A percentile compares a stretch with the other conserved stretches of the same genome.
Evolutionary conservation across 2,113 vertebrate genomes (phyloP).

Genomic region (Solenodon paradoxus): DNA sequence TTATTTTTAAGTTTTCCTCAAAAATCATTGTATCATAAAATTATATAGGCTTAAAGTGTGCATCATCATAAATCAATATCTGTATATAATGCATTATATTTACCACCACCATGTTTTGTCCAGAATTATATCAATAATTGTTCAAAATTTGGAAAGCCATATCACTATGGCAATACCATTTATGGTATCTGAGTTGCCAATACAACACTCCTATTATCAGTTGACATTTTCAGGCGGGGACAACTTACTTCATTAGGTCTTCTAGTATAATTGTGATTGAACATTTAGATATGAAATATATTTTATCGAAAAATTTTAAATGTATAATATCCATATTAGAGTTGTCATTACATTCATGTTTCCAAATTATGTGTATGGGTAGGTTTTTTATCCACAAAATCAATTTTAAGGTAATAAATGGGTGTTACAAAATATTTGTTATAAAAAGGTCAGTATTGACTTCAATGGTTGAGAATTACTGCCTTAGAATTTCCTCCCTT

Average conservation of each 20-base stretch:
- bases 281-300: background rate
- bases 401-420: background rate
- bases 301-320: background rate
- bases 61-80: too few species aligned
- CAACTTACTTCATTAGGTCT: background rate
- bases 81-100: too few species aligned
- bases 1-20: too few species aligned
- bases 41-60: too few species aligned
- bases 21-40: too few species aligned
- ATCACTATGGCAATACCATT: background rate
- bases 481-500: background rate
- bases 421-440: background rate
- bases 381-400: background rate
- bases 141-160: background rate
- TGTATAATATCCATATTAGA: background rate
- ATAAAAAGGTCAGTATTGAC: background rate
- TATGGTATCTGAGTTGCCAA: background rate
- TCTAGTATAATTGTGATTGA: background rate
- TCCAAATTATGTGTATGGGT: background rate
- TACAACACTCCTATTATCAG: background rate
- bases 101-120: too few species aligned
- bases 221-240: background rate
- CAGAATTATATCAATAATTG: background rate
- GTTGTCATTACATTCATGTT: background rate
- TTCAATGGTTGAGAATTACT: background rate